Evolutionary conservation across 35 echinoderm and acorn worm genomes (phyloP), one percentile per base, ranked within the genome.

Genomic region (Ptychodera flava): DNA sequence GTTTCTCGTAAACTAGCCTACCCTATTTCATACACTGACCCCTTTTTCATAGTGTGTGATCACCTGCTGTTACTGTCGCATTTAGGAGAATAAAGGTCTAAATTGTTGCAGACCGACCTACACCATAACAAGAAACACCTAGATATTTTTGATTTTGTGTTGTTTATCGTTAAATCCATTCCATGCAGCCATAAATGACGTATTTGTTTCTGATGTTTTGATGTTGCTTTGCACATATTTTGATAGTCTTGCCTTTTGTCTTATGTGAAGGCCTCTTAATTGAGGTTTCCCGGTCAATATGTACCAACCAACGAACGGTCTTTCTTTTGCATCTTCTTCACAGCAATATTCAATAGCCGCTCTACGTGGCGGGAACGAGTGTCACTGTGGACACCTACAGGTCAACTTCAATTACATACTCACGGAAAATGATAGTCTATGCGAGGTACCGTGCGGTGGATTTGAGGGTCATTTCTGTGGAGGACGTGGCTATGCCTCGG

Each of bases 381-480:
- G 95, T 86, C 95, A 97, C 77, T 97, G 95, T 76, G 95, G 95
- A 16, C 79, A 84, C 52, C 85, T 97, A 16, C 89, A 78, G 0
- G 35, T 30, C 16, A 82, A 86, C 1, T 93, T 91, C 36, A 88
- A 83, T 31, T 78, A 84, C 12, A 81, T 93, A 22, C n/a, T 33
- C 1, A 87, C 80, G 33, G 84, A 91, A n/a, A 77, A 93, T 6
- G 28, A 78, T 14, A 81, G 85, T 16, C 34, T 80, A 64, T 97
- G 95, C 64, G 89, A 93, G 78, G 53, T 38, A 36, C 84, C 87
- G n/a, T 97, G 95, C 33, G 38, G 78, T n/a, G 95, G 95, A 15
- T 87, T 91, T 30, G 78, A 64, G 36, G 85, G 80, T 16, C 37
- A 79, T 31, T 92, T 77, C 31, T 97, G 95, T 76, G 95, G 92